phyloP scores from a whole-genome alignment of 2,888 invertebrate species.

The Apotomis betuletana region DNA sequence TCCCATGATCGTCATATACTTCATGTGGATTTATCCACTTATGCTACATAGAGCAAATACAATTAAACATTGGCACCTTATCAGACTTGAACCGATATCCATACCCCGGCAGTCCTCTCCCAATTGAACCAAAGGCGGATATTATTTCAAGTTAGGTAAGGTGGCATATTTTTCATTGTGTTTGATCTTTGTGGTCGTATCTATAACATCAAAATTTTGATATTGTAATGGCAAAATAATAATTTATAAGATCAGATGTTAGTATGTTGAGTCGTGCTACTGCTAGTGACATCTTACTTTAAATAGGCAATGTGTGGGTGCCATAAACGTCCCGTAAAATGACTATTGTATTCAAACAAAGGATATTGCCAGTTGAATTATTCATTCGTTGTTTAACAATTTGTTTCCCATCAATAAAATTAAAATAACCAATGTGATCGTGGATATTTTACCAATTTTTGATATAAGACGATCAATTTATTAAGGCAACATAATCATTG shows the following conservation, averaged over 20 bases:
- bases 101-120: no score
- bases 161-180: no score
- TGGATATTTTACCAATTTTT: neutral
- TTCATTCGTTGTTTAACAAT: slow-evolving; percentile 16
- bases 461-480: neutral
- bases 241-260: neutral
- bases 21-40: no score
- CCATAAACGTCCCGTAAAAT: slow-evolving; percentile 19
- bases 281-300: slow-evolving; percentile 18
- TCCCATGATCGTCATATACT: no score
- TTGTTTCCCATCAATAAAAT: neutral
- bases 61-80: no score
- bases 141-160: no score
- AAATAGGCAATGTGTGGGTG: slow-evolving; percentile 21
- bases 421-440: slow-evolving; percentile 7
- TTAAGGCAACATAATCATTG: neutral
- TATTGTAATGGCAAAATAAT: slow-evolving; percentile 1
- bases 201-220: neutral
- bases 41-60: no score
- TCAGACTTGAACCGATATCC: no score
- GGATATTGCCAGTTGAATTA: slow-evolving; percentile 28
- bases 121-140: no score
- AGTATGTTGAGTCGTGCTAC: slow-evolving; percentile 6
- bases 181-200: no score
- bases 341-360: slow-evolving; percentile 21